Conservation (phyloP, 2,888 invertebrate genomes). For the Cyrtodaria siliqua region DNA sequence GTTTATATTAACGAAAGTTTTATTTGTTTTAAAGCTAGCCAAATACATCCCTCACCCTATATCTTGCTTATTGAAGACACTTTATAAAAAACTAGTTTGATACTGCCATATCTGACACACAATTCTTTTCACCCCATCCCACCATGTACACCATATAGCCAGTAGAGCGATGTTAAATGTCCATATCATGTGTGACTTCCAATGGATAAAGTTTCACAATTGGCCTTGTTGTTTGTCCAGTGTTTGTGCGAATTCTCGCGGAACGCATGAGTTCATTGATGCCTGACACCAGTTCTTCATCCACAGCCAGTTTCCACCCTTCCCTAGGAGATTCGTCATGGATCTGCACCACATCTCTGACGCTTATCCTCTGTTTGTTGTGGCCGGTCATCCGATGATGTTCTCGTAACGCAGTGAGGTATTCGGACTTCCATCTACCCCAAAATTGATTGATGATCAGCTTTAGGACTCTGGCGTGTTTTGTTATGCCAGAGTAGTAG, state of each 20-base stretch:
- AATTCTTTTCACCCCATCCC: too few species aligned
- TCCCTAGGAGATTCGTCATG: constrained; percentile 30
- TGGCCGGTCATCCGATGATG: constrained; percentile 12
- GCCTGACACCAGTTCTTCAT: constrained; percentile 23
- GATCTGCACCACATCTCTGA: constrained; percentile 44
- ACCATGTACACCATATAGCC: too few species aligned
- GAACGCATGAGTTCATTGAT: constrained; percentile 31
- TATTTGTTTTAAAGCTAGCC: too few species aligned
- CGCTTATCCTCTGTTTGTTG: constrained; percentile 16
- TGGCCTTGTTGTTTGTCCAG: constrained; percentile 25
- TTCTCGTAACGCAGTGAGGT: constrained; percentile 37
- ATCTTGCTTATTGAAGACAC: too few species aligned
- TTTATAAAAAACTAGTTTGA: too few species aligned
- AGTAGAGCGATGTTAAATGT: too few species aligned
- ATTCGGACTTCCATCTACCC: constrained; percentile 38
- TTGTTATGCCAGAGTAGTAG: too few species aligned
- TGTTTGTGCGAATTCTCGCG: constrained; percentile 29
- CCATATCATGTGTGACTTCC: constrained; percentile 26
- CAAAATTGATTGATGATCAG: constrained; percentile 29
- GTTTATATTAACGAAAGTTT: too few species aligned
- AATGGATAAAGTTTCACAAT: too few species aligned
- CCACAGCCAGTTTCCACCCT: constrained; percentile 37
- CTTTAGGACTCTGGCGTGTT: not conserved
- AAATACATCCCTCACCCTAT: too few species aligned
- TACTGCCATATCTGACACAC: too few species aligned